Conservation (phyloP, 2,888 invertebrate species). For the Drosophila nr. medialis region DNA sequence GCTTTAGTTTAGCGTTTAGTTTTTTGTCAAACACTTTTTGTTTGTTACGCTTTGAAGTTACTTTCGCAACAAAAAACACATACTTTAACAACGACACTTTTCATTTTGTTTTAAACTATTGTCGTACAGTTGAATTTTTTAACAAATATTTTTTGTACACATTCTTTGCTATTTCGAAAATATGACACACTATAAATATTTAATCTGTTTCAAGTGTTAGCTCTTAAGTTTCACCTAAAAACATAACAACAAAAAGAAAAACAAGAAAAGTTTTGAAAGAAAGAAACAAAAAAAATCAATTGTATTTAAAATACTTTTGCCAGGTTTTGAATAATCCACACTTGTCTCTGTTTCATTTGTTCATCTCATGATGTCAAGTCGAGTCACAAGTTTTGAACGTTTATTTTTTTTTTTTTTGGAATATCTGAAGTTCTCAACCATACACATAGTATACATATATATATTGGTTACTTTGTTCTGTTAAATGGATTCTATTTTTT, state of each 20-base stretch:
- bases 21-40: slow-evolving; percentile 58
- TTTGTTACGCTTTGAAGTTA: slow-evolving; percentile 65
- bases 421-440: slow-evolving; percentile 55
- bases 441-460: slow-evolving; percentile 25
- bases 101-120: slow-evolving; percentile 42
- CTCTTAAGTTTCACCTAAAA: slow-evolving; percentile 49
- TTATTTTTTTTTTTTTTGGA: slow-evolving; percentile 22
- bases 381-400: slow-evolving; percentile 69
- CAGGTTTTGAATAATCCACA: slow-evolving; percentile 30
- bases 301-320: slow-evolving; percentile 7
- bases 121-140: slow-evolving; percentile 45
- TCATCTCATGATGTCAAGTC: slow-evolving; percentile 67
- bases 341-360: slow-evolving; percentile 76
- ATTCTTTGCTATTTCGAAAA: slow-evolving; percentile 33
- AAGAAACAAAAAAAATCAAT: slow-evolving; percentile 8
- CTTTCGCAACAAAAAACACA: slow-evolving; percentile 16
- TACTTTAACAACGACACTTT: slow-evolving; percentile 42
- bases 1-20: slow-evolving; percentile 54
- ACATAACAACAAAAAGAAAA: neutral
- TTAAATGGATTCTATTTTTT: slow-evolving; percentile 69
- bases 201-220: slow-evolving; percentile 58
- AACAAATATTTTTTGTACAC: slow-evolving; percentile 52
- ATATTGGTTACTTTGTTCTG: slow-evolving; percentile 71
- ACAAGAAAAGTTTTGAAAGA: slow-evolving; percentile 5
- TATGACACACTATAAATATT: slow-evolving; percentile 46